These are phyloP conservation scores for Drosophila virilis DNA, from an alignment of 1,140 invertebrate species.

Conservation along the genomic window DNA sequence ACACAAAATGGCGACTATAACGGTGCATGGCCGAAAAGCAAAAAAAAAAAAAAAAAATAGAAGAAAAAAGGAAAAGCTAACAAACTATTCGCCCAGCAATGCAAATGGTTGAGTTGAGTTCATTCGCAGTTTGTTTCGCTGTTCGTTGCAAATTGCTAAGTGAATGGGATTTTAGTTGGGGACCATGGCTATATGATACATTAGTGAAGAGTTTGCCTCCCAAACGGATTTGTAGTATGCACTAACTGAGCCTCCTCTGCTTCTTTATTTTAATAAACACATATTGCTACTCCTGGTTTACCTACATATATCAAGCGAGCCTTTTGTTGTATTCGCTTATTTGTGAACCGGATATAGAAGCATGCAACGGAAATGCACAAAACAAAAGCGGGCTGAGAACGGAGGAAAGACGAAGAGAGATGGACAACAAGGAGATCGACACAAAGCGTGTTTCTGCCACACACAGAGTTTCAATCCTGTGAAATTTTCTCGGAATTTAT, in stretches of 20 bases:
- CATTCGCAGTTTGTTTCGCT: conserved; percentile 50
- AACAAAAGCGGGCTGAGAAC: conserved; percentile 46
- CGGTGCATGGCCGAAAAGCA: conserved; percentile 58
- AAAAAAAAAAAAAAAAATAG: conserved; percentile 3
- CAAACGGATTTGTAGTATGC: conserved; percentile 8
- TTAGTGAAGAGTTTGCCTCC: conserved; percentile 23
- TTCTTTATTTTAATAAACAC: conserved; percentile 29
- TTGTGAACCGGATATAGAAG: conserved; percentile 76
- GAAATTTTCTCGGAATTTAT: conserved; percentile 37
- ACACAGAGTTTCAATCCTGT: conserved; percentile 47
- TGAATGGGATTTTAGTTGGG: conserved; percentile 50
- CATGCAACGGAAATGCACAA: conserved; percentile 70
- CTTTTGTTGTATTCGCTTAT: conserved; percentile 60
- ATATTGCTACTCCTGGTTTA: conserved; percentile 33
- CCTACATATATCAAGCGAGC: conserved; percentile 47
- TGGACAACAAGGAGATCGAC: conserved; percentile 17
- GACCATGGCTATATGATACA: conserved; percentile 30
- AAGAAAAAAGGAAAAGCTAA: background rate
- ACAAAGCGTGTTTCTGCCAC: conserved; percentile 49
- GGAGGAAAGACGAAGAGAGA: background rate
- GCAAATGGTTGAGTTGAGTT: conserved; percentile 46
- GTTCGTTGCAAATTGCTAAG: conserved; percentile 49
- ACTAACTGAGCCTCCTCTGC: conserved; percentile 6
- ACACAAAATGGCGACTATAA: conserved; percentile 76
- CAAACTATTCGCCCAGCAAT: conserved; percentile 43